A percentile compares a stretch with the other conserved stretches of the same genome.
These are phyloP conservation scores for Pipistrellus pygmaeus DNA, from an alignment of 2,797 vertebrate species.

Conservation along the genomic window DNA sequence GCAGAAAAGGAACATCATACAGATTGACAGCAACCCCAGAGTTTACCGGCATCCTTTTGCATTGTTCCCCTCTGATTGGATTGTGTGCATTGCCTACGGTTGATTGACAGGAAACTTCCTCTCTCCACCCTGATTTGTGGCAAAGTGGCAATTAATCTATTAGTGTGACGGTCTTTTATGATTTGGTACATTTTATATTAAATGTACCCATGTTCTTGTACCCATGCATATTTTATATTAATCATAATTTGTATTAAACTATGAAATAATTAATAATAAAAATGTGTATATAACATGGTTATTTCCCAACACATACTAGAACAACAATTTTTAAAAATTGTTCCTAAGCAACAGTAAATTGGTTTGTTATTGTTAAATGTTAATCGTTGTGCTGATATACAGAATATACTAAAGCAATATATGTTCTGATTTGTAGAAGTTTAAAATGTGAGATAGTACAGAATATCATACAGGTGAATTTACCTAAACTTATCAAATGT, in stretches of 20 bases:
- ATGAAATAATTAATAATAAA: slow-evolving; percentile 31
- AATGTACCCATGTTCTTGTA: background rate
- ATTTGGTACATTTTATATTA: background rate
- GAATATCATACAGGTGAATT: background rate
- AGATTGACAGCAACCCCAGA: background rate
- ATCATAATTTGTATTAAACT: slow-evolving; percentile 17
- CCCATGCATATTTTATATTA: background rate
- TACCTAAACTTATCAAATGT: background rate
- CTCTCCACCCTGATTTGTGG: background rate
- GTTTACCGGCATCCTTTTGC: slow-evolving; percentile 20
- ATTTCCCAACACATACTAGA: slow-evolving; percentile 35
- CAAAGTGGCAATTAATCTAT: background rate
- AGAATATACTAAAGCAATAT: slow-evolving; percentile 5
- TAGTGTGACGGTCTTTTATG: background rate
- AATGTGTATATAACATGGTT: background rate
- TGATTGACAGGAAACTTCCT: slow-evolving; percentile 4
- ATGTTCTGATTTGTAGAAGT: slow-evolving; percentile 9
- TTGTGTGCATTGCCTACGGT: background rate
- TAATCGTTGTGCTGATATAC: slow-evolving; percentile 5
- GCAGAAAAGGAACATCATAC: background rate
- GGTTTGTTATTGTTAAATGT: slow-evolving; percentile 10
- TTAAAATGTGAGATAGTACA: slow-evolving; percentile 26
- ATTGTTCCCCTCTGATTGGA: background rate
- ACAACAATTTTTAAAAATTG: slow-evolving; percentile 52
- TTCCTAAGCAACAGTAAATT: slow-evolving; percentile 3